Base-by-base conservation (phyloP, 1,140 invertebrate species). In the Phthorimaea operculella region DNA sequence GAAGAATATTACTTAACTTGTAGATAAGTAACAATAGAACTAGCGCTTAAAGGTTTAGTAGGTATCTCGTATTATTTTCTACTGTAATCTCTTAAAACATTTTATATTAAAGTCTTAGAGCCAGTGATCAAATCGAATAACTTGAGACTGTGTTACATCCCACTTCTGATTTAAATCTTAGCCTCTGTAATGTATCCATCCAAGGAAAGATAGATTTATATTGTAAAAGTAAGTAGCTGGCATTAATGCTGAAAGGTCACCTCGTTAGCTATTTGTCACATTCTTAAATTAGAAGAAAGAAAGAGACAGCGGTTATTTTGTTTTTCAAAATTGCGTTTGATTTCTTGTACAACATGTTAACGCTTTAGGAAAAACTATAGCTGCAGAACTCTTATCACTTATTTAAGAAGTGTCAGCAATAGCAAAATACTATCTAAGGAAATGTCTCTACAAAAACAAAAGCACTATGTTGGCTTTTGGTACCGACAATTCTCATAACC, bases 161-260 rank as follows among this genome's bases (percentile, higher is more conserved):
- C 62, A 60, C 64, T 67, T 71, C 65, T 67, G 63, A 70, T 74
- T 70, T 68, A 68, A 62, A 4, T 28, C 60, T 53, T 55, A 66
- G 62, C 61, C 64, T 16, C 63, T 68, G 64, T 70, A 79, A 74
- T 77, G 68, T 70, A 69, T 82, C 79, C 79, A 82, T 82, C 79
- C 79, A 79, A 54, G 55, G 60, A 60, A 47, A 47, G 15, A 53
- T 55, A 62, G 56, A 69, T 60, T 62, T 66, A 69, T 61, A 64
- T 63, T 66, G 59, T 57, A 64, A 51, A 28, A 4, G 6, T 60
- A 58, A 9, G 36, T 62, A 60, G 58, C 57, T 57, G 58, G 39
- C 14, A 2, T 42, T 8, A 28, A 28, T 2, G 21, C 21, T 28
- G 21, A 28, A 2, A 28, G 21, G 21, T 4, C 21, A 6, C 21